Evolutionary conservation across 2,888 invertebrate species (phyloP).

Genomic region (Anthophora plumipes): DNA sequence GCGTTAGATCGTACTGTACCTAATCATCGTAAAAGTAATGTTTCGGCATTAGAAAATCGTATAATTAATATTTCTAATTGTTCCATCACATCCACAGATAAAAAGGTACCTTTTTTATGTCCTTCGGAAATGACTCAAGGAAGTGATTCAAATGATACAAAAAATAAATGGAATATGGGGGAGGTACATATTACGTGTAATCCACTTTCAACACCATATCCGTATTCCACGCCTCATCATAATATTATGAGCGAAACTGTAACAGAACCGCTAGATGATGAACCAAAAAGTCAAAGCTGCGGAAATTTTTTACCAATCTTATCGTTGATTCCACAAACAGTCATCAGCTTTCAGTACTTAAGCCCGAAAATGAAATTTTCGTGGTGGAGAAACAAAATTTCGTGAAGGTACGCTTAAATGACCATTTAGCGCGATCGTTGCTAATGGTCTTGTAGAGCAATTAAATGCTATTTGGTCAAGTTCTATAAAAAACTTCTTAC

Average conservation of each 20-base stretch:
- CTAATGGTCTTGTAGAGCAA: slow-evolving; percentile 52
- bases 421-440: slow-evolving; percentile 55
- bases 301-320: slow-evolving; percentile 82
- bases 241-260: slow-evolving; percentile 59
- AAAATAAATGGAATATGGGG: slow-evolving; percentile 72
- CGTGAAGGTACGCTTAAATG: slow-evolving; percentile 86
- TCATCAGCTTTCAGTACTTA: slow-evolving; percentile 82
- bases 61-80: slow-evolving; percentile 69
- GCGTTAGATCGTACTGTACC: slow-evolving; percentile 32
- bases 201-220: slow-evolving; percentile 79
- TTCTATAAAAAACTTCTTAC: slow-evolving; percentile 69
- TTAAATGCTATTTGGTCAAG: slow-evolving; percentile 51
- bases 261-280: slow-evolving; percentile 71
- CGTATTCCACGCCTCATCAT: slow-evolving; percentile 78
- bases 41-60: slow-evolving; percentile 50
- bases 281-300: slow-evolving; percentile 77
- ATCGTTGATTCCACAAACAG: slow-evolving; percentile 81
- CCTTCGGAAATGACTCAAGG: slow-evolving; percentile 12
- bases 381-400: slow-evolving; percentile 89
- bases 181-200: slow-evolving; percentile 79
- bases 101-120: slow-evolving; percentile 38
- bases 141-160: slow-evolving; percentile 48
- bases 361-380: slow-evolving; percentile 87
- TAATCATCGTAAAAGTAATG: slow-evolving; percentile 37
- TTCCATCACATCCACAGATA: slow-evolving; percentile 51